Base-by-base conservation (phyloP, 2,888 invertebrate species). In the Cheilosia vernalis region DNA sequence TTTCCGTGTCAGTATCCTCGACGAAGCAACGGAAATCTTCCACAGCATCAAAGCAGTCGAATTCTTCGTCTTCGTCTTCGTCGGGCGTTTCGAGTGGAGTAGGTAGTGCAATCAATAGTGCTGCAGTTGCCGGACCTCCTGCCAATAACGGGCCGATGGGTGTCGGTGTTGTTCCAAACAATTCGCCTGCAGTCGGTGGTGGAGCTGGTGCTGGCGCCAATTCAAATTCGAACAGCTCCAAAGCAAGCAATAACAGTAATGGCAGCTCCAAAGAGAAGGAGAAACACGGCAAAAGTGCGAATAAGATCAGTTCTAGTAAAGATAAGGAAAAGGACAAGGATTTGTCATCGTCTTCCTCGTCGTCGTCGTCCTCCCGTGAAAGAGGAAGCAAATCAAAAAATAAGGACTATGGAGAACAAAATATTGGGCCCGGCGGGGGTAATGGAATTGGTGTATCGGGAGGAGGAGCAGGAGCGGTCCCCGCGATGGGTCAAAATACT, bases 381-480 rank as follows among this genome's bases (percentile, higher is more conserved):
- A 92, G 92, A 79, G 90, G 90, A 4, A 90, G 90, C n/a, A 92
- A 92, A 76, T 90, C 91, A 2, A 92, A 92, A 86, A 90, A 88
- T 85, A 92, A 91, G 82, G 91, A 91, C 19, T 87, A 84, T 19
- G 69, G 66, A 6, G 79, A 76, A 10, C 66, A 72, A 19, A n/a
- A 30, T 27, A 10, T 24, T 77, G 77, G 77, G 13, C 47, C 66
- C 27, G 61, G 82, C 4, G 24, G 84, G 15, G 58, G 64, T 0
- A 72, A 82, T 0, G 86, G 79, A 40, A 66, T 78, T 13, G 5
- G 58, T 19, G 58, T 30, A 17, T 37, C 37, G 4, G n/a, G n/a
- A 1, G 60, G 60, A 60, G 84, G 87, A 64, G 63, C 72, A 80
- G 67, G 85, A 82, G 37, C 44, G 19, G 55, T 37, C 9, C 49